Base-by-base conservation (phyloP, 1,140 invertebrate genomes). In the Melipona quadrifasciata region DNA sequence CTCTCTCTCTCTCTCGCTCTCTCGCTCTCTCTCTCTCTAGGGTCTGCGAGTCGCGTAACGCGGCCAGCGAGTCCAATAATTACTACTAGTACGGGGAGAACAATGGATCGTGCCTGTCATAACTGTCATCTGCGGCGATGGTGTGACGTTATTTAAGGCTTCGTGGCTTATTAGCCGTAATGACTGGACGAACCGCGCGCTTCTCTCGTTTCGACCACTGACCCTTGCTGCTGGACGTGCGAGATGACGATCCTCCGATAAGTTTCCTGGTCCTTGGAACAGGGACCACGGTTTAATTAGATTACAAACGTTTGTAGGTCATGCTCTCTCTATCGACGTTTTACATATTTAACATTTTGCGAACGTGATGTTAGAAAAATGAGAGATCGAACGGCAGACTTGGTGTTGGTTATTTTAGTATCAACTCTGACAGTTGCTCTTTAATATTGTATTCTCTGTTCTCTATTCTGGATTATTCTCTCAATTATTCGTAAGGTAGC, bases 101-200 rank as follows among this genome's bases (percentile, higher is more conserved):
- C 92, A 93, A 93, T 93, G 86, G 89, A 76, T 80, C 88, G 82
- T 84, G 88, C 85, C 86, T 90, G 91, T 93, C 92, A 92, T 93
- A 92, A 93, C 92, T 93, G 91, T 93, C 92, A 90, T 91, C 90
- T 82, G 84, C 75, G 79, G 90, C 89, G 70, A 85, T 85, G 81
- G 71, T 51, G 72, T 67, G 73, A 58, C 86, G 90, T 93, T 93
- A 93, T 93, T 93, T 92, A 93, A 93, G 90, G 89, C 91, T 89
- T 2, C 77, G 34, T 57, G 87, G 89, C 89, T 92, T 93, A 93
- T 93, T 93, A 93, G 91, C 76, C 88, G 87, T 92, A 92, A 93
- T 92, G 92, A 88, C 58, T 83, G 77, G 47, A 27, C 53, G 73
- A 87, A 79, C 86, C 88, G 86, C 84, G 82, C 75, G 39, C 39